Evolutionary conservation across 2,113 vertebrate species (phyloP).

Genomic region (Amia ocellicauda): DNA sequence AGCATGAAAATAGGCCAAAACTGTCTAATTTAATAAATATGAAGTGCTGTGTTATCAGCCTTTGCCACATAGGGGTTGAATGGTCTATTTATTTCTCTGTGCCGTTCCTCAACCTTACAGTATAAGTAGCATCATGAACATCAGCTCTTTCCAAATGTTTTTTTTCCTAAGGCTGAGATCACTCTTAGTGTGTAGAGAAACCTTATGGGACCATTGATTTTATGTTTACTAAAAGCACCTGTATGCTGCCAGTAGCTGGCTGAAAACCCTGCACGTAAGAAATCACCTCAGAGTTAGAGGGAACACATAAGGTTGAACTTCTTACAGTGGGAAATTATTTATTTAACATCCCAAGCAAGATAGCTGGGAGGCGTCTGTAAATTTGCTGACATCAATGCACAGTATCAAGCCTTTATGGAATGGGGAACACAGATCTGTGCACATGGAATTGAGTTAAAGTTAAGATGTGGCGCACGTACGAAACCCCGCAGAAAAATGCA

Average conservation of each 20-base stretch:
- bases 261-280: slow-evolving; percentile 14
- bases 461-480: slow-evolving; percentile 59
- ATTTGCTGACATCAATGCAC: slow-evolving; percentile 39
- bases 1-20: too few species aligned
- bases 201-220: slow-evolving; percentile 12
- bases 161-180: not conserved
- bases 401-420: slow-evolving; percentile 10
- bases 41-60: too few species aligned
- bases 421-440: slow-evolving; percentile 38
- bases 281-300: slow-evolving; percentile 2
- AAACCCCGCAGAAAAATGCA: slow-evolving; percentile 32
- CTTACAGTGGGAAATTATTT: slow-evolving; percentile 7
- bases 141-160: too few species aligned
- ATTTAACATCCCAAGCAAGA: slow-evolving; percentile 13
- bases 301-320: slow-evolving; percentile 16
- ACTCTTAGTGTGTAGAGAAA: not conserved
- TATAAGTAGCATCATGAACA: too few species aligned
- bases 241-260: slow-evolving; percentile 2
- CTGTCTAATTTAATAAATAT: too few species aligned
- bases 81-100: too few species aligned
- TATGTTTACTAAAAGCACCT: slow-evolving; percentile 21
- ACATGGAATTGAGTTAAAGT: too few species aligned
- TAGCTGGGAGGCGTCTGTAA: slow-evolving; percentile 9
- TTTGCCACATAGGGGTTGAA: too few species aligned
- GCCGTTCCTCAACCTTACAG: too few species aligned